Percentiles rank a stretch among this genome's conserved stretches.
Evolutionary conservation across 2,113 vertebrate species (phyloP).

Genomic region (Eptatretus burgeri): DNA sequence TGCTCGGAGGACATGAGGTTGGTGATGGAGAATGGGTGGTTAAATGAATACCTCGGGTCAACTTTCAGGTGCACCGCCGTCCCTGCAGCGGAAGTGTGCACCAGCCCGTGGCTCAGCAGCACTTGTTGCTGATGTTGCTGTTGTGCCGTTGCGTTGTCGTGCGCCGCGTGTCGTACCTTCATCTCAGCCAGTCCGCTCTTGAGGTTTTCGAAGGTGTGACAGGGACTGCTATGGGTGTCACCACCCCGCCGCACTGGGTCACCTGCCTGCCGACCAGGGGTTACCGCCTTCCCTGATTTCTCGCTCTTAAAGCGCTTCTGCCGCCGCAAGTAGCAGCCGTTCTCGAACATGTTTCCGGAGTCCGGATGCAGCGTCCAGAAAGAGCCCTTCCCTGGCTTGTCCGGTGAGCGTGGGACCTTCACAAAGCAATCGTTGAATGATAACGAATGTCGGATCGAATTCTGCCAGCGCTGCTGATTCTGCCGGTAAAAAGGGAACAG

Average conservation of each 20-base stretch:
- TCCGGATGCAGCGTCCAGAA: conserved; percentile 94
- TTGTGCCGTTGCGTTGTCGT: conserved; percentile 17
- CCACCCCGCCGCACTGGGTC: conserved; percentile 16
- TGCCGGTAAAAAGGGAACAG: conserved; percentile 83
- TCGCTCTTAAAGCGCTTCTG: conserved; percentile 96
- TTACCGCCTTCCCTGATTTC: conserved; percentile 22
- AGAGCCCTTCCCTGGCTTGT: conserved; percentile 88
- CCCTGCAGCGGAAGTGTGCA: conserved; percentile 16
- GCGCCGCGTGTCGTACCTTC: conserved; percentile 15
- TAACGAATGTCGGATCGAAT: conserved; percentile 85
- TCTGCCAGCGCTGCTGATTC: conserved; percentile 97
- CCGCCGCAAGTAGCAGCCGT: conserved; percentile 77
- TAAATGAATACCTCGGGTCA: conserved; percentile 83
- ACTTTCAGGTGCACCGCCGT: conserved; percentile 66
- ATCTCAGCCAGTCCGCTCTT: conserved; percentile 16
- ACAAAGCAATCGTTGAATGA: conserved; percentile 98
- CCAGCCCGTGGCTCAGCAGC: conserved; percentile 24
- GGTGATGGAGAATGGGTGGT: conserved; percentile 97
- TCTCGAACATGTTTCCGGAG: conserved; percentile 97
- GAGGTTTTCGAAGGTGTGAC: not conserved
- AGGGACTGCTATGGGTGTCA: conserved; percentile 18
- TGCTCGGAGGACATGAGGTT: conserved; percentile 93
- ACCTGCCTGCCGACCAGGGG: conserved; percentile 20
- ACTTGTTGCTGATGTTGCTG: conserved; percentile 13
- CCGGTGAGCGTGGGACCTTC: conserved; percentile 77